phyloP scores from a whole-genome alignment of 2,113 vertebrate genomes.

The Egretta garzetta region DNA sequence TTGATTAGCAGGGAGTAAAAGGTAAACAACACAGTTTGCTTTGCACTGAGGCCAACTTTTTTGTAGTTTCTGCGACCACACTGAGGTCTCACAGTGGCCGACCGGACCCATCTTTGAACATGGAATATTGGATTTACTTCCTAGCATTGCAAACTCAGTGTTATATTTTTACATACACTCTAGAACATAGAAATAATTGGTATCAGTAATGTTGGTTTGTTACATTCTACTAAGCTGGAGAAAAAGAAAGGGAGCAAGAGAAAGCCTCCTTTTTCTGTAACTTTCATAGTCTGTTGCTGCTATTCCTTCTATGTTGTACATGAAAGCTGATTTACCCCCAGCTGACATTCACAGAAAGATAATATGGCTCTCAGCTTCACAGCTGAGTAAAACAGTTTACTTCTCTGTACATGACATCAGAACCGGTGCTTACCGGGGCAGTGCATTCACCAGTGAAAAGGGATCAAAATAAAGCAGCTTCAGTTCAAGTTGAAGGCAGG shows the following conservation, averaged over 20 bases:
- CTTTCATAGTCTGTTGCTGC: background rate
- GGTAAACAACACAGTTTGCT: background rate
- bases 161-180: background rate
- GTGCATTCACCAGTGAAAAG: background rate
- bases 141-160: background rate
- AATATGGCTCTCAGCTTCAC: background rate
- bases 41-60: background rate
- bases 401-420: background rate
- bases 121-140: background rate
- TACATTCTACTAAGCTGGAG: background rate
- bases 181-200: background rate
- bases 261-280: background rate
- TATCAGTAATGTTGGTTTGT: background rate
- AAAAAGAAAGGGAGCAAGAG: background rate
- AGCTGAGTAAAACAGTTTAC: background rate
- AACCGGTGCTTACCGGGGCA: background rate
- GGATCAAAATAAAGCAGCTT: background rate
- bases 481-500: background rate
- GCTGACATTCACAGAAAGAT: background rate
- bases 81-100: background rate
- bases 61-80: background rate
- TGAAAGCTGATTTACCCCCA: background rate
- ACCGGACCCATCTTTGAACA: background rate
- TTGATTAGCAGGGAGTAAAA: background rate
- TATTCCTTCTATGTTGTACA: background rate